These are phyloP conservation scores for Drosophila mimetica DNA, from an alignment of 2,888 invertebrate species.

Conservation along the genomic window DNA sequence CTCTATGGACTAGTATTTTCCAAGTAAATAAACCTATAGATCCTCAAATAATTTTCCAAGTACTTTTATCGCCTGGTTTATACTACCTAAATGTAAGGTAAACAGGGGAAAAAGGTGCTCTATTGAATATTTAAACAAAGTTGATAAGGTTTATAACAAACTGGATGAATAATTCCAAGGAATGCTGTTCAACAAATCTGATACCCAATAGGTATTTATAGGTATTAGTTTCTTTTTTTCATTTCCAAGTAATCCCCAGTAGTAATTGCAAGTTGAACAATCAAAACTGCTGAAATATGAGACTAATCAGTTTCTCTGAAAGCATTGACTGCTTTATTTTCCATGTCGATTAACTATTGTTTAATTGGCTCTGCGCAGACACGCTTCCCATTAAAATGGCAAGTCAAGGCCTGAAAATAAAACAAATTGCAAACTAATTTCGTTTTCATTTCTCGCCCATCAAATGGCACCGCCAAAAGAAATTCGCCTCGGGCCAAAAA, in stretches of 20 bases:
- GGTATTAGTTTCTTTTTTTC: slow-evolving; percentile 1
- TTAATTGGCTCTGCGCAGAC: slow-evolving; percentile 32
- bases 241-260: slow-evolving; percentile 1
- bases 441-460: slow-evolving; percentile 45
- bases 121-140: not conserved
- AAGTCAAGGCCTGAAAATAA: slow-evolving; percentile 15
- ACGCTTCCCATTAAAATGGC: slow-evolving; percentile 19
- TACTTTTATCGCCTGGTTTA: not conserved
- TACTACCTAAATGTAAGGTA: not conserved
- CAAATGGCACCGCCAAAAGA: slow-evolving; percentile 33
- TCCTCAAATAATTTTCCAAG: not conserved
- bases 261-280: slow-evolving; percentile 8
- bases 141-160: not conserved
- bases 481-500: slow-evolving; percentile 18
- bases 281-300: slow-evolving; percentile 21
- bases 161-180: too few species aligned
- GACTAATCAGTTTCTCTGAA: slow-evolving; percentile 24
- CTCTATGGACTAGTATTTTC: slow-evolving; percentile 31
- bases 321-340: slow-evolving; percentile 6
- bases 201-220: slow-evolving; percentile 11
- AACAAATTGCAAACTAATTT: slow-evolving; percentile 39
- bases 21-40: not conserved
- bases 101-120: not conserved
- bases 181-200: not conserved
- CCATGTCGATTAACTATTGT: slow-evolving; percentile 11